phyloP scores from a whole-genome alignment of 2,888 invertebrate genomes.

The Euplexia lucipara region DNA sequence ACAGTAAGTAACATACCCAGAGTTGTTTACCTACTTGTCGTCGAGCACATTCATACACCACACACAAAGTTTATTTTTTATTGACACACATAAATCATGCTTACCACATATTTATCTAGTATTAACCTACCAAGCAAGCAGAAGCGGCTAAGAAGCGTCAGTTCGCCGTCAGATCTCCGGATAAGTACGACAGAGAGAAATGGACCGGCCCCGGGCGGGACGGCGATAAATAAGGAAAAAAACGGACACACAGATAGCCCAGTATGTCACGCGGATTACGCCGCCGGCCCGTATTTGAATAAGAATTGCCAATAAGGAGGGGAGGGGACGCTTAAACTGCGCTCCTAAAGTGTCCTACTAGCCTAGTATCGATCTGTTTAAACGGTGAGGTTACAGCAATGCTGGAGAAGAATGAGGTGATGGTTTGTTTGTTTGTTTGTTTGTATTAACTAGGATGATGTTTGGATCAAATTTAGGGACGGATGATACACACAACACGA shows the following conservation, averaged over 20 bases:
- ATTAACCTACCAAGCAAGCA: conserved; percentile 76
- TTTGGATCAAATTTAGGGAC: conserved; percentile 7
- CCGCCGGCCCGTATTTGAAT: conserved; percentile 86
- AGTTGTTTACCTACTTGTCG: conserved; percentile 5
- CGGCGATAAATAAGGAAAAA: conserved; percentile 87
- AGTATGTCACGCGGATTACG: conserved; percentile 88
- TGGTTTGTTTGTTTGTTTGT: conserved; percentile 28
- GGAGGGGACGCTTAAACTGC: conserved; percentile 76
- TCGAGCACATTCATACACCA: conserved; percentile 15
- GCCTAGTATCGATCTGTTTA: conserved; percentile 81
- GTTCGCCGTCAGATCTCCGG: conserved; percentile 86
- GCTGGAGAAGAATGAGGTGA: conserved; percentile 39
- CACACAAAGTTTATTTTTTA: conserved; percentile 54
- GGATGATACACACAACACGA: background rate
- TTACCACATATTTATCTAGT: conserved; percentile 68
- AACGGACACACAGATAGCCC: conserved; percentile 84
- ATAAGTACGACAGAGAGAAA: conserved; percentile 89
- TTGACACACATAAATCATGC: conserved; percentile 69
- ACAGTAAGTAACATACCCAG: background rate
- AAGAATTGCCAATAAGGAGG: conserved; percentile 87
- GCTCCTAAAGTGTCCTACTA: conserved; percentile 77
- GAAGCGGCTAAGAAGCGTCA: conserved; percentile 83
- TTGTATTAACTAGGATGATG: background rate
- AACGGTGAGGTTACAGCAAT: conserved; percentile 58
- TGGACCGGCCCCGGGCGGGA: conserved; percentile 81